Conservation (phyloP, 2,113 vertebrate species). For the Vidua macroura region DNA sequence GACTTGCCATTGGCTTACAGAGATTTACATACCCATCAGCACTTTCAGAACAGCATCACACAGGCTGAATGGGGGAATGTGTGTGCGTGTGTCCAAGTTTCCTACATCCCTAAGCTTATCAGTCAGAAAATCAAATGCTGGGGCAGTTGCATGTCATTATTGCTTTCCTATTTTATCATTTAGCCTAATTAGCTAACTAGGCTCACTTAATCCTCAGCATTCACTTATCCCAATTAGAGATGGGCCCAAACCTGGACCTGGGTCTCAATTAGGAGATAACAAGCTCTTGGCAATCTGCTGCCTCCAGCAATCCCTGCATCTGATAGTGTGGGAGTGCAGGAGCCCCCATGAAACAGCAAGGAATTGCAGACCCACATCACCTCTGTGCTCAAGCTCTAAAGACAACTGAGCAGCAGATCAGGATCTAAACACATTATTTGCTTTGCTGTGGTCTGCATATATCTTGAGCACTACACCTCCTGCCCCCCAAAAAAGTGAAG, state of each 20-base stretch:
- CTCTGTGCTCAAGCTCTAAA: not conserved
- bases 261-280: not conserved
- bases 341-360: not conserved
- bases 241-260: not conserved
- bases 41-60: not conserved
- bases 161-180: not conserved
- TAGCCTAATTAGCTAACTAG: not conserved
- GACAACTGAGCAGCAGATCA: not conserved
- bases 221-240: not conserved
- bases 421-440: not conserved
- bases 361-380: not conserved
- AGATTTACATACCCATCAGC: not conserved
- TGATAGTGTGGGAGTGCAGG: not conserved
- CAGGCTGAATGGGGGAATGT: fast-evolving
- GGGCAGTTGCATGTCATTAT: not conserved
- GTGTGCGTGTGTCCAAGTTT: not conserved
- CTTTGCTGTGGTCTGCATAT: not conserved
- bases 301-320: not conserved
- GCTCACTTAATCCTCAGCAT: not conserved
- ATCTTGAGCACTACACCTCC: fast-evolving
- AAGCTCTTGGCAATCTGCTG: not conserved
- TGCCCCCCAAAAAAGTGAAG: fast-evolving
- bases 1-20: not conserved
- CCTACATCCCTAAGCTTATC: not conserved
- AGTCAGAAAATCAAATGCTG: not conserved